These are phyloP conservation scores for Chrysotoxum bicinctum DNA, from an alignment of 2,888 invertebrate genomes.

Conservation along the genomic window DNA sequence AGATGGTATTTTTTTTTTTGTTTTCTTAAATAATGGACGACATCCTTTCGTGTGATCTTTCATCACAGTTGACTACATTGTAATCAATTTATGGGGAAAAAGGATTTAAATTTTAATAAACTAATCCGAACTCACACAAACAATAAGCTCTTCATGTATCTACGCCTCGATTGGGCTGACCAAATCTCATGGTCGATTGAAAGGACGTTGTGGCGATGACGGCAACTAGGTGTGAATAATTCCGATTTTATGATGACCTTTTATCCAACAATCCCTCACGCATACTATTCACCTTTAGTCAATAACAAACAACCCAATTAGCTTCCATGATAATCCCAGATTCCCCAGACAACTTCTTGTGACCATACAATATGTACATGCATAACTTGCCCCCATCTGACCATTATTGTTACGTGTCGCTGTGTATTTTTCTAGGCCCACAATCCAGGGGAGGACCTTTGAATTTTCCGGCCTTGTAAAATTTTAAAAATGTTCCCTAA, in stretches of 20 bases:
- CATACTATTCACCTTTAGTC: conserved; percentile 51
- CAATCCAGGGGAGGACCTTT: background rate
- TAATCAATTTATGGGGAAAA: background rate
- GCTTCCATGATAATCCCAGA: conserved; percentile 56
- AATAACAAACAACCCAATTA: conserved; percentile 68
- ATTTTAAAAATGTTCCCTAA: background rate
- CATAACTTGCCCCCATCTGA: background rate
- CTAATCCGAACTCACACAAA: background rate
- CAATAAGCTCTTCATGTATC: background rate
- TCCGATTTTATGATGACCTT: conserved; percentile 49
- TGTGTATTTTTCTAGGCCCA: conserved; percentile 34
- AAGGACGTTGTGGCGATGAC: conserved; percentile 7
- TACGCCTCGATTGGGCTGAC: background rate
- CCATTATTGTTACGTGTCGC: conserved; percentile 13
- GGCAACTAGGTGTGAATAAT: conserved; percentile 47
- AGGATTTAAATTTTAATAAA: conserved; percentile 10
- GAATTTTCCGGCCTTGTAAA: background rate
- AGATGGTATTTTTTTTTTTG: background rate
- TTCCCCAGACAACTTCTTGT: conserved; percentile 1
- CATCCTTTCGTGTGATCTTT: background rate
- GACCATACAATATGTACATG: background rate
- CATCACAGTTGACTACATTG: background rate
- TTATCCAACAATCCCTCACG: conserved; percentile 24
- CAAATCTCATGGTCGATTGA: conserved; percentile 14
- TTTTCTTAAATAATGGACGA: background rate